Base-by-base conservation (phyloP, 2,888 invertebrate genomes). In the Cephus sareptanus region DNA sequence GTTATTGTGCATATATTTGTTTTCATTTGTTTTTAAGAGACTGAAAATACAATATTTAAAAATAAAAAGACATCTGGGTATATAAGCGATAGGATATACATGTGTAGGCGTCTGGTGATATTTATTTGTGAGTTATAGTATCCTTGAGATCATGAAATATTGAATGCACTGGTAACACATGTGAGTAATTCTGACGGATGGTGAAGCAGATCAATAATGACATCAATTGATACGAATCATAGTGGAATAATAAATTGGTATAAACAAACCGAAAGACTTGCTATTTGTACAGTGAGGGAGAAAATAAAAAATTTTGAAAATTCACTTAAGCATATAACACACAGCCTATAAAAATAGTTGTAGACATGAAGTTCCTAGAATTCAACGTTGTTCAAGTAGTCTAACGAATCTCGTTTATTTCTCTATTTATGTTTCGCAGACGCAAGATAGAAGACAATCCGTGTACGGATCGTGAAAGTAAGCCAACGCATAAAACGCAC, bases 131-230 rank as follows among this genome's bases (percentile, higher is more conserved):
- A 77, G 6, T 40, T 56, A 56, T 23, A 56, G 56, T 56, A 74
- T 77, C 40, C 76, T 75, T 30, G 40, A 68, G 35, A 75, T 75
- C 34, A 23, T 56, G 23, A 56, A 56, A 56, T 56, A 56, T 56
- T 56, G 56, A 56, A 56, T 56, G 56, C 56, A 56, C 56, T 56
- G 23, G 23, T 56, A 56, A 23, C 56, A 23, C 3, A 33, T 34
- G 71, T 69, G 56, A 69, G 34, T 75, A 73, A 69, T 79, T 76
- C 34, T 77, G 79, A 79, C 79, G 79, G 78, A 76, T 79, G 79
- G 78, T 75, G 71, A 79, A 75, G 76, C 56, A 69, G 77, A 79
- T 77, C 76, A 74, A 76, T 68, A 76, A 40, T 69, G 76, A 70
- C 75, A 30, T 75, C 75, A 74, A 76, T 76, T 75, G 73, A 37